Base-by-base conservation (phyloP, 1,140 invertebrate species). In the Fopius arisanus region DNA sequence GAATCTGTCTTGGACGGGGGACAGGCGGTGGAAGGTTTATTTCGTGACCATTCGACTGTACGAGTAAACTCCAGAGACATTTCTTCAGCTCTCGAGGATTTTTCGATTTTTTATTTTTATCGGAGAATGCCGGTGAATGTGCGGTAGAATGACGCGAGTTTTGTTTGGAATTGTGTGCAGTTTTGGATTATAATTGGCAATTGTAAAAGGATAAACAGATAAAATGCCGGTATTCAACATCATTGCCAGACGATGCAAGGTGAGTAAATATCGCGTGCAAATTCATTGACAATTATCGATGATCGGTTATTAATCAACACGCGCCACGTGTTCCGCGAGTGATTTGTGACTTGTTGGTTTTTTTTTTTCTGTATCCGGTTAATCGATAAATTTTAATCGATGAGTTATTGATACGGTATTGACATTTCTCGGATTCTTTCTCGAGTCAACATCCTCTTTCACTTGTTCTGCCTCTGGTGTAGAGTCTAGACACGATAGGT, bases 201-300 rank as follows among this genome's bases (percentile, higher is more conserved):
- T 70, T 66, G 69, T 59, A 68, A 29, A 65, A 62, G 63, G 72
- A 78, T 62, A 23, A 63, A 76, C 67, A 71, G 23, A 40, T 72
- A 70, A 74, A 59, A 90, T 90, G 89, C 89, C 89, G 28, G 89
- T 90, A 68, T 90, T 89, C 81, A 89, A 89, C 81, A 90, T 90
- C 78, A 89, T 90, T 75, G 83, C 89, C 43, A 86, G 89, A 77
- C 88, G 88, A 80, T 89, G 87, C 77, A 90, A 90, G 89, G 89
- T 89, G 86, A 85, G 85, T 79, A 23, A 41, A 29, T n/a, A n/a
- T 28, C 31, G 16, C 12, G 19, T 29, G 12, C 10, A 65, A 65
- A 2, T 9, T 23, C 14, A 65, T 33, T 62, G 12, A 3, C n/a
- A 65, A 12, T 65, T 65, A 3, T 65, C 9, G 9, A 21, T 16